Conservation (phyloP, 92 coral and sea anemone genomes). For the Palythoa grandiflora region DNA sequence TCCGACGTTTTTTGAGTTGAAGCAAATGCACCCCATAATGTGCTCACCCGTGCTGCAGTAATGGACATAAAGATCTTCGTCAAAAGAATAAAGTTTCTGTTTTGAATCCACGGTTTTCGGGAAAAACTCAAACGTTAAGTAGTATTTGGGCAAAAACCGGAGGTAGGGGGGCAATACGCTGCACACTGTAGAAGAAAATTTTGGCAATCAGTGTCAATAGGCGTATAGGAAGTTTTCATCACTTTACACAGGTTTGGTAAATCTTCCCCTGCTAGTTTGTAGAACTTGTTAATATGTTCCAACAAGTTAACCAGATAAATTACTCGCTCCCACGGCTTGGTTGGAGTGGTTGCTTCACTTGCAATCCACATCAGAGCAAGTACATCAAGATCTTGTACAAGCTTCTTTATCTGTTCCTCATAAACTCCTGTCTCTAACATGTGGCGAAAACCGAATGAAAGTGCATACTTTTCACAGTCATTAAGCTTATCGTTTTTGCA, state of each 20-base stretch:
- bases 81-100: not conserved
- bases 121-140: not conserved
- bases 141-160: not conserved
- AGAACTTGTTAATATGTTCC: not conserved
- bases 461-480: not conserved
- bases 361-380: not conserved
- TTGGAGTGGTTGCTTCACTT: not conserved
- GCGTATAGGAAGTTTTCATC: not conserved
- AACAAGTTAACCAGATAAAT: not conserved
- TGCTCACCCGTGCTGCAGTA: not conserved
- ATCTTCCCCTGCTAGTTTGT: not conserved
- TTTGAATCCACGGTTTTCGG: not conserved
- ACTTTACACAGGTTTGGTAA: not conserved
- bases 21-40: not conserved
- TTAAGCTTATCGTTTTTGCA: not conserved
- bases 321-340: not conserved
- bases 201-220: not conserved
- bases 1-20: not conserved
- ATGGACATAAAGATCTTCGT: not conserved
- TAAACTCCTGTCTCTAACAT: constrained; percentile 1
- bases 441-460: constrained; percentile 12
- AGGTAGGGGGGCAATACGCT: not conserved
- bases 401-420: not conserved
- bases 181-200: constrained; percentile 4
- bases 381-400: not conserved